Base-by-base conservation (phyloP, 2,797 vertebrate genomes). In the Melanotaenia nigrans region DNA sequence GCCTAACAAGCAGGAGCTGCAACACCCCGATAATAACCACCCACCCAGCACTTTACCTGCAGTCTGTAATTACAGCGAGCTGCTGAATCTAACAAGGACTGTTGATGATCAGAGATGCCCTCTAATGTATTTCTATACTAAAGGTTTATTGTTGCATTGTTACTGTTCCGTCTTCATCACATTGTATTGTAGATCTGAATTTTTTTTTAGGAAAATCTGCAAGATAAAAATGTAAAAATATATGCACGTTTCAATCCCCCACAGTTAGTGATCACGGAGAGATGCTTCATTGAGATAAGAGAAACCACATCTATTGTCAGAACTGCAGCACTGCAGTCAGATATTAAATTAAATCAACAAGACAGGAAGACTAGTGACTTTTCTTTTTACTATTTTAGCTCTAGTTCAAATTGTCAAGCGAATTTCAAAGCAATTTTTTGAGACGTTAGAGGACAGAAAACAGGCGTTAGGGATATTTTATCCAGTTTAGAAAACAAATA, bases 51-150 rank as follows among this genome's bases (percentile, higher is more conserved):
- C 35, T 33, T 71, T 30, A 65, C 56, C 45, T 72, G 59, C 51
- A n/a, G 33, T 61, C 32, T 71, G 45, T 71, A 61, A 64, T 74
- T 65, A 79, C 12, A 67, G 57, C 49, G n/a, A 25, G 3, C 45
- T 56, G 36, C 16, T 73, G 36, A 71, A 73, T 51, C 64, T 57
- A 38, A 74, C 22, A 49, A 54, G 0, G 24, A 38, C 38, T n/a
- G 20, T 4, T 22, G n/a, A 22, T 22, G n/a, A 22, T 10, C 47
- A 20, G 20, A 47, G 5, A 20, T n/a, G 45, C 45, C 45, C 8
- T 49, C 47, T 14, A 42, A 4, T 18, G 40, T 42, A 18, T 42
- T 42, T 42, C 18, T 22, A 10, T n/a, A 49, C 3, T n/a, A 22
- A n/a, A 49, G 47, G 1, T 49, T 47, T n/a, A n/a, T 47, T 8